phyloP scores from a whole-genome alignment of 2,113 vertebrate species.

The Chaetorhynchus papuensis region DNA sequence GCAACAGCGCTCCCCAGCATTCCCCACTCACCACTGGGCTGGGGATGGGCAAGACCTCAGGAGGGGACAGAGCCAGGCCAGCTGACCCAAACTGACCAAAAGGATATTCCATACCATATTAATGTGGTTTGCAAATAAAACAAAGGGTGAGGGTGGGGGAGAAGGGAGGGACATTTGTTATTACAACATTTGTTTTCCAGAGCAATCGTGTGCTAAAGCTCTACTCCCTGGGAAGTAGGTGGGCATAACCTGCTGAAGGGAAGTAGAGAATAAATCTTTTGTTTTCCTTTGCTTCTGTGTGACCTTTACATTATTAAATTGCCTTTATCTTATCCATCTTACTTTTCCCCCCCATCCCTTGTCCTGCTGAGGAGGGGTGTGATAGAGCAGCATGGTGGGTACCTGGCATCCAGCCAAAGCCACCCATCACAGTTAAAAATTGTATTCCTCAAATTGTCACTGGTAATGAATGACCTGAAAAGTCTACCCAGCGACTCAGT shows the following conservation, averaged over 20 bases:
- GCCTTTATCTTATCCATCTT: background rate
- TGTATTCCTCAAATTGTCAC: background rate
- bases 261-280: background rate
- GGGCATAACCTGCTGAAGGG: background rate
- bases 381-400: background rate
- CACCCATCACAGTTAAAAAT: background rate
- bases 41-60: background rate
- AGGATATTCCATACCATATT: background rate
- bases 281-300: background rate
- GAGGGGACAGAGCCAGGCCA: background rate
- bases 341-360: background rate
- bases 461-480: background rate
- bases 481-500: background rate
- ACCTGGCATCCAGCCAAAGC: background rate
- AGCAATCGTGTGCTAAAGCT: background rate
- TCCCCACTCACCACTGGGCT: background rate
- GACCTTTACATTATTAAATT: background rate
- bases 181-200: background rate
- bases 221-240: background rate
- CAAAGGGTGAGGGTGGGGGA: background rate
- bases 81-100: background rate
- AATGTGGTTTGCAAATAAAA: background rate
- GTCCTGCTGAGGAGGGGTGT: background rate
- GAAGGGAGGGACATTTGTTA: background rate
- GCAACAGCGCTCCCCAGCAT: rapidly evolving